Evolutionary conservation across 2,888 invertebrate species (phyloP).

Genomic region (Sinohyriopsis cumingii): DNA sequence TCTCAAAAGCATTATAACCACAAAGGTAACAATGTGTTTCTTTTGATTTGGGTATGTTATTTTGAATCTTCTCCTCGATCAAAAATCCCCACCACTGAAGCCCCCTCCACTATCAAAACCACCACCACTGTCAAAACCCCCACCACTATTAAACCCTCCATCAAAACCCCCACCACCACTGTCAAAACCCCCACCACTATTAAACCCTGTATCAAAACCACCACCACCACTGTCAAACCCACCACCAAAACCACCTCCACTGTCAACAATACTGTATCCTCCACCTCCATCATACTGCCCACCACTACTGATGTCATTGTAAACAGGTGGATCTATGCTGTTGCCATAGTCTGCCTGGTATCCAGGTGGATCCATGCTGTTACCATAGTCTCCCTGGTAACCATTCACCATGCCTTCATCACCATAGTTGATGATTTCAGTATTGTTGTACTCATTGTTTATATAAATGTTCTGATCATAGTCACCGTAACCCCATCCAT

Average conservation of each 20-base stretch:
- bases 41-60: too few relatives aligned
- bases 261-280: conserved; percentile 15
- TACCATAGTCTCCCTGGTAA: conserved; percentile 30
- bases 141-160: conserved; percentile 3
- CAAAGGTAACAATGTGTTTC: too few relatives aligned
- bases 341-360: conserved; percentile 8
- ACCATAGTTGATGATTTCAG: conserved; percentile 24
- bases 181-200: conserved; percentile 20
- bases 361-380: conserved; percentile 4
- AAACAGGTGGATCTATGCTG: conserved; percentile 4
- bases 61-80: too few relatives aligned
- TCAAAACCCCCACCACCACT: conserved; percentile 13
- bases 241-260: conserved; percentile 22
- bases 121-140: conserved; percentile 5
- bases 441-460: conserved; percentile 16
- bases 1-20: too few relatives aligned
- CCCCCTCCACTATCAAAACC: conserved; percentile 5
- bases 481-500: conserved; percentile 36
- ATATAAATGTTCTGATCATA: conserved; percentile 31
- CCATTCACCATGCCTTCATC: conserved; percentile 29
- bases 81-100: too few relatives aligned
- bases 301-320: conserved; percentile 10
- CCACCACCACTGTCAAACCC: conserved; percentile 24
- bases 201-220: conserved; percentile 18
- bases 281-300: conserved; percentile 17